Evolutionary conservation across 2,888 invertebrate genomes (phyloP).

Genomic region (Andricus curvator): DNA sequence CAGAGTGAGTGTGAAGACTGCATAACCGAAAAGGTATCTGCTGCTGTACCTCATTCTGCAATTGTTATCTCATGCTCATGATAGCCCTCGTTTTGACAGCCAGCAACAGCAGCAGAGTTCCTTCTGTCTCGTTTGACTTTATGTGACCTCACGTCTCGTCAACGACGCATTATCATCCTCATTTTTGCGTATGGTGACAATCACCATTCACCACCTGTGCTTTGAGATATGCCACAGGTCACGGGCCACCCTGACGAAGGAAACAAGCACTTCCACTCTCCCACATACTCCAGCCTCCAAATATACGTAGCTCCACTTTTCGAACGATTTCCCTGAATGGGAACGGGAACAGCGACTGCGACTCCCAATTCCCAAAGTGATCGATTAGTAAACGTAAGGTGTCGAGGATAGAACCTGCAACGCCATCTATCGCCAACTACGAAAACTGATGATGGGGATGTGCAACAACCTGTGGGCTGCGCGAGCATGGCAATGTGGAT

Average conservation of each 20-base stretch:
- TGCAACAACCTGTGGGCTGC: background rate
- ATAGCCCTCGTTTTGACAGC: slow-evolving; percentile 58
- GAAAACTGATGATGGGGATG: background rate
- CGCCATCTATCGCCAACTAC: slow-evolving; percentile 42
- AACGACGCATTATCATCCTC: slow-evolving; percentile 47
- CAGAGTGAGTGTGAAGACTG: slow-evolving; percentile 73
- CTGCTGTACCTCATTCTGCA: slow-evolving; percentile 77
- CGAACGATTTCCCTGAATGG: slow-evolving; percentile 45
- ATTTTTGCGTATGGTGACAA: slow-evolving; percentile 43
- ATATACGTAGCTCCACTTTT: slow-evolving; percentile 44
- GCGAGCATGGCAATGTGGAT: too few species aligned
- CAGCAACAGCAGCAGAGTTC: slow-evolving; percentile 36
- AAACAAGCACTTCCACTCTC: slow-evolving; percentile 45
- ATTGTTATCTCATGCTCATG: slow-evolving; percentile 78
- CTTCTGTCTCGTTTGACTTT: slow-evolving; percentile 43
- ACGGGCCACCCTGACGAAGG: slow-evolving; percentile 44
- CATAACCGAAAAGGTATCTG: slow-evolving; percentile 75
- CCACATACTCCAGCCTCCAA: slow-evolving; percentile 44
- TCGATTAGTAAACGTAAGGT: slow-evolving; percentile 57
- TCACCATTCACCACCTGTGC: slow-evolving; percentile 23
- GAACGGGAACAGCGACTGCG: slow-evolving; percentile 52
- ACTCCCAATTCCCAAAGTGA: slow-evolving; percentile 54
- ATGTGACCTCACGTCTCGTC: slow-evolving; percentile 29
- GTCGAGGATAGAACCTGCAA: slow-evolving; percentile 43
- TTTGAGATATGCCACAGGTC: slow-evolving; percentile 42